These are phyloP conservation scores for Clitarchus hookeri DNA, from an alignment of 2,888 invertebrate genomes.

Conservation along the genomic window DNA sequence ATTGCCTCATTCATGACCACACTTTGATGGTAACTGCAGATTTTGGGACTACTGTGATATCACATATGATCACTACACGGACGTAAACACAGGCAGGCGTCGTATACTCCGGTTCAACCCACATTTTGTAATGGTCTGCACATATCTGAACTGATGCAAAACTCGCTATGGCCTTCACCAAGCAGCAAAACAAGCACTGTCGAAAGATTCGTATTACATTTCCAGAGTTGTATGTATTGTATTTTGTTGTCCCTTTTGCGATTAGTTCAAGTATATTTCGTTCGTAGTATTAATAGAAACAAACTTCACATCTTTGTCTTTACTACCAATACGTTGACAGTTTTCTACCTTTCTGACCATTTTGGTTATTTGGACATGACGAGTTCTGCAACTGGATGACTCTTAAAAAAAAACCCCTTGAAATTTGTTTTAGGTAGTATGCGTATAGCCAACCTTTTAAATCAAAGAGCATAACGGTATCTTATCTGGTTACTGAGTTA, in stretches of 20 bases:
- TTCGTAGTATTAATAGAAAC: background rate
- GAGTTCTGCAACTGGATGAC: background rate
- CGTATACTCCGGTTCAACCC: too few species aligned
- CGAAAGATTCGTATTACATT: background rate
- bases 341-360: background rate
- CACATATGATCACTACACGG: too few species aligned
- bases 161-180: background rate
- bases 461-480: too few species aligned
- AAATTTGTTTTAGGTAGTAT: too few species aligned
- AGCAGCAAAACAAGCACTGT: background rate
- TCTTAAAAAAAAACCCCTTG: too few species aligned
- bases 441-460: too few species aligned
- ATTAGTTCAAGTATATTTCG: background rate
- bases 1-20: background rate
- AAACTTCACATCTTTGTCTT: background rate
- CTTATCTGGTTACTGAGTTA: too few species aligned
- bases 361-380: background rate
- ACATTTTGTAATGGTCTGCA: too few species aligned
- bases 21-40: too few species aligned
- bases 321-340: background rate
- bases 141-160: too few species aligned
- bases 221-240: background rate
- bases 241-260: background rate
- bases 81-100: too few species aligned
- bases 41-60: too few species aligned